phyloP scores from a whole-genome alignment of 1,140 invertebrate species.

The Scaptomyza hsui region DNA sequence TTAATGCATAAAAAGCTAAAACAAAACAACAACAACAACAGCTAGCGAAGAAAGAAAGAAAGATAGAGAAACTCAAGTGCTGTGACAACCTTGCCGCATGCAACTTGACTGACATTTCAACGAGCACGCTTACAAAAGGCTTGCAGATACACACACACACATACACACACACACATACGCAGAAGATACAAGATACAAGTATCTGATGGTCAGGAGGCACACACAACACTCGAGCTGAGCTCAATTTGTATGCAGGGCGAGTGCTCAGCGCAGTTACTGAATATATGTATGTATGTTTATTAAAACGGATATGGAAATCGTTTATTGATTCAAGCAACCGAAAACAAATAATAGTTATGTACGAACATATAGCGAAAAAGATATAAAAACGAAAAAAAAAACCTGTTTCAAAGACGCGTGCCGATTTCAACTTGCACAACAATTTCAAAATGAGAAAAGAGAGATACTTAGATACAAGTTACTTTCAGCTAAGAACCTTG shows the following conservation, averaged over 20 bases:
- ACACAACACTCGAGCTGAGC: slow-evolving; percentile 35
- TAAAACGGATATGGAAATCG: slow-evolving; percentile 71
- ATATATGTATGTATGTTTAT: slow-evolving; percentile 58
- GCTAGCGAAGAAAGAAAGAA: not conserved
- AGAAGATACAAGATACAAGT: slow-evolving; percentile 33
- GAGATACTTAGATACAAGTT: slow-evolving; percentile 21
- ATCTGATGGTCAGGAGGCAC: slow-evolving; percentile 33
- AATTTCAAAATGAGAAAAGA: slow-evolving; percentile 26
- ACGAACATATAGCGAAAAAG: too few species aligned
- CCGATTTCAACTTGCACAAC: slow-evolving; percentile 11
- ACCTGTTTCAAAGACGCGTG: slow-evolving; percentile 43
- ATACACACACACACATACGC: not conserved
- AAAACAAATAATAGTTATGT: slow-evolving; percentile 27
- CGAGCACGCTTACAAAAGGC: slow-evolving; percentile 20
- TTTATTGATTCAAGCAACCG: slow-evolving; percentile 48
- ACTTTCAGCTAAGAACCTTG: slow-evolving; percentile 4
- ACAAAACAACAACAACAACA: slow-evolving; percentile 12
- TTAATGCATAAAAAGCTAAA: slow-evolving; percentile 11
- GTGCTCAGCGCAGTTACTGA: slow-evolving; percentile 41
- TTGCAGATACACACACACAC: slow-evolving; percentile 22
- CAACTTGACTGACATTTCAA: slow-evolving; percentile 54
- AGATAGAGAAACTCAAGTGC: slow-evolving; percentile 18
- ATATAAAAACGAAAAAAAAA: slow-evolving; percentile 7
- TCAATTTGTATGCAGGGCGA: slow-evolving; percentile 64
- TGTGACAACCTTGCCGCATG: slow-evolving; percentile 39